Conservation (phyloP, 1,140 invertebrate species). For the Tyrophagus putrescentiae region DNA sequence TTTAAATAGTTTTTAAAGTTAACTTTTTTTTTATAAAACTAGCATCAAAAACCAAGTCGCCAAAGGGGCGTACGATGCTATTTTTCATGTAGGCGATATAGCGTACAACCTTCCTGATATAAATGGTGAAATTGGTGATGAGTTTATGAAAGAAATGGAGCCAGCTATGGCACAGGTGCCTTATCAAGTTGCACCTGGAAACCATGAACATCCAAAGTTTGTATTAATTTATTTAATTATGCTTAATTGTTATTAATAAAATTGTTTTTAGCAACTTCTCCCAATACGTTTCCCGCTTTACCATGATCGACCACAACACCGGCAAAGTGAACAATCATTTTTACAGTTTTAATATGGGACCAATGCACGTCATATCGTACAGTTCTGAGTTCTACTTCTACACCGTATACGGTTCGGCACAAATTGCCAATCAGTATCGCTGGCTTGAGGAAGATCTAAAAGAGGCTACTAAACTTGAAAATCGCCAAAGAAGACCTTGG, state of each 20-base stretch:
- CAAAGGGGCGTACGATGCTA: conserved; percentile 37
- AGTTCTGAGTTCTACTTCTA: conserved; percentile 84
- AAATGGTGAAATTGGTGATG: conserved; percentile 47
- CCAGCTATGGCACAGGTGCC: conserved; percentile 68
- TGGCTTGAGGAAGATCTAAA: conserved; percentile 73
- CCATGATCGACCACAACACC: conserved; percentile 58
- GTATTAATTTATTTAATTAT: conserved; percentile 11
- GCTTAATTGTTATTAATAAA: not conserved
- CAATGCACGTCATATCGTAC: conserved; percentile 73
- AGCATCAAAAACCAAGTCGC: conserved; percentile 30
- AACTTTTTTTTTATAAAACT: not conserved
- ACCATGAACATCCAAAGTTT: conserved; percentile 73
- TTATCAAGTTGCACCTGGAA: conserved; percentile 81
- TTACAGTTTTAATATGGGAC: conserved; percentile 79
- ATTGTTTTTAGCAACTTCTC: conserved; percentile 9
- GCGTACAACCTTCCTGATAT: conserved; percentile 82
- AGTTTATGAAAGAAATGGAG: conserved; percentile 79
- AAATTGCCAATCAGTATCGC: conserved; percentile 56
- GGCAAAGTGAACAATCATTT: conserved; percentile 53
- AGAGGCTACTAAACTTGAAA: conserved; percentile 41
- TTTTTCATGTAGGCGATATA: conserved; percentile 55
- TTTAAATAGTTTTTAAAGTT: too few species aligned
- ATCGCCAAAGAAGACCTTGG: conserved; percentile 62
- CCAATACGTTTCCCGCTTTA: conserved; percentile 29
- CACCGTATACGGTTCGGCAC: not conserved